These are phyloP conservation scores for Crambe crambe DNA, from an alignment of 37 sponge, comb jelly and placozoan genomes.

Conservation along the genomic window DNA sequence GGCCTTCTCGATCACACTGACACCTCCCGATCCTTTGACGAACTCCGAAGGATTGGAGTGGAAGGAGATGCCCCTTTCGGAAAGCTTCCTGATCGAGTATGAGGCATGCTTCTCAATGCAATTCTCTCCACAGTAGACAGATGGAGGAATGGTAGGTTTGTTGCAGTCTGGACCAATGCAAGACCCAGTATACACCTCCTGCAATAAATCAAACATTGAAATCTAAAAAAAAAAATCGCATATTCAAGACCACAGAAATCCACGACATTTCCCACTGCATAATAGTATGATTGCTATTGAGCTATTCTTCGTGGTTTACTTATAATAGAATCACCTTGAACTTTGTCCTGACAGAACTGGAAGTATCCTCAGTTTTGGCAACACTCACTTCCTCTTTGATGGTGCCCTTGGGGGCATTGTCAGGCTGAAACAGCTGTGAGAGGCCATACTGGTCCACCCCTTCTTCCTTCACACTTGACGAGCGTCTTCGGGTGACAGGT, in stretches of 20 bases:
- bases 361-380: neutral
- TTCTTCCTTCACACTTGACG: neutral
- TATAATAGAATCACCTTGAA: neutral
- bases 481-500: neutral
- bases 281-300: too few relatives aligned
- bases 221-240: neutral
- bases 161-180: slow-evolving; percentile 56
- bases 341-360: slow-evolving; percentile 2
- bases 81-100: slow-evolving; percentile 36
- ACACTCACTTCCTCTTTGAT: slow-evolving; percentile 1
- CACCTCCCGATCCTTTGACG: slow-evolving; percentile 53
- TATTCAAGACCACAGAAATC: too few relatives aligned
- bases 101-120: slow-evolving; percentile 59
- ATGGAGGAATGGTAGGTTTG: slow-evolving; percentile 35
- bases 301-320: too few relatives aligned
- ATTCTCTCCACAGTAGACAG: slow-evolving; percentile 50
- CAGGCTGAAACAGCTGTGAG: slow-evolving; percentile 36
- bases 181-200: slow-evolving; percentile 15
- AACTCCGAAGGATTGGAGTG: slow-evolving; percentile 34
- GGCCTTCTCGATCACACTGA: slow-evolving; percentile 67
- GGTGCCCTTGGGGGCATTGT: slow-evolving; percentile 25
- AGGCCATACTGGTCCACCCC: slow-evolving; percentile 39
- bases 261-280: too few relatives aligned
- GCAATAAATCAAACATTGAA: neutral
- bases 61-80: slow-evolving; percentile 46